Evolutionary conservation across 2,113 vertebrate species (phyloP).

Genomic region (Protobothrops mucrosquamatus): DNA sequence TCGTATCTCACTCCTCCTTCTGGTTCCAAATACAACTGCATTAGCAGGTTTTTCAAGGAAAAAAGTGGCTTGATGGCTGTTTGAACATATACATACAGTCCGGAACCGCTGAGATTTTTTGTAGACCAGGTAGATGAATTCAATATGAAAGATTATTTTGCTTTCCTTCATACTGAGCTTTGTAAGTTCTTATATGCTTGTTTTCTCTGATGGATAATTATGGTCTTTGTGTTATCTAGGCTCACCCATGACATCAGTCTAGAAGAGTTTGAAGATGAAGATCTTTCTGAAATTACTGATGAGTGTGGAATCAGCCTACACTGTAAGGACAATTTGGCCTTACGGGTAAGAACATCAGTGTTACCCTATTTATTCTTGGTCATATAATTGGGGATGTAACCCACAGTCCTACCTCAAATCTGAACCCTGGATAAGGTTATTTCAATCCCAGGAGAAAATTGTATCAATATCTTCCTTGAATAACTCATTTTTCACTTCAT

Average conservation of each 20-base stretch:
- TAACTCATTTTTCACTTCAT: background rate
- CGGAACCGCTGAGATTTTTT: background rate
- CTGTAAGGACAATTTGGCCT: conserved; percentile 82
- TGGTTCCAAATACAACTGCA: background rate
- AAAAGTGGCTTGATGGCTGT: background rate
- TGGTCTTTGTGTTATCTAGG: conserved; percentile 68
- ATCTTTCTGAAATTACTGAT: conserved; percentile 94
- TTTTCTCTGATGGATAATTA: conserved; percentile 36
- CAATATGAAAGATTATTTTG: background rate
- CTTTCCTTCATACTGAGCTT: background rate
- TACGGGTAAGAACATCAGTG: conserved; percentile 73
- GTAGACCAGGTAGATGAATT: background rate
- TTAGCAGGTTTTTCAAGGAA: background rate
- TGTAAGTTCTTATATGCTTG: background rate
- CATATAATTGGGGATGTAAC: background rate
- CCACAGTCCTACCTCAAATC: background rate
- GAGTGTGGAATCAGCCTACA: conserved; percentile 92
- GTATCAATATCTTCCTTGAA: background rate
- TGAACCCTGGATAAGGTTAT: background rate
- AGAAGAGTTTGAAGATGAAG: conserved; percentile 97
- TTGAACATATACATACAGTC: background rate
- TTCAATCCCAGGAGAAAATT: background rate
- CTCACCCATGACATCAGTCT: conserved; percentile 97
- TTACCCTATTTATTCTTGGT: background rate
- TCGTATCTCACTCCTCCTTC: background rate